A percentile compares a stretch with the other conserved stretches of the same genome.
Conservation (phyloP, 2,113 vertebrate species). For the Neofelis nebulosa region DNA sequence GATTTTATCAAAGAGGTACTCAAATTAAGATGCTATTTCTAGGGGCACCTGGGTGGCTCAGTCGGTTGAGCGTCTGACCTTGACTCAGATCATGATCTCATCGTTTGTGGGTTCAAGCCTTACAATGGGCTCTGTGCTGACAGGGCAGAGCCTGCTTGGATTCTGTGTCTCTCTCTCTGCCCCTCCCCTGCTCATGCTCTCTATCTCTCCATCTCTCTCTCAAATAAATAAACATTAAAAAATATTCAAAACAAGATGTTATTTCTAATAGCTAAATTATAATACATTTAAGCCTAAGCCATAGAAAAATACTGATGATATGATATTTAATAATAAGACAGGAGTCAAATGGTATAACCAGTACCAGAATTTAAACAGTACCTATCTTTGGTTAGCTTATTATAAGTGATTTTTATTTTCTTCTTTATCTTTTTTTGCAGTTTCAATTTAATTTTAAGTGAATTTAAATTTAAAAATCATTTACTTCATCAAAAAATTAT, state of each 20-base stretch:
- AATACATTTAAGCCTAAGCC: background rate
- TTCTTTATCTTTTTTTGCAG: constrained; percentile 17
- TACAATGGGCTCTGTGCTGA: too few relatives aligned
- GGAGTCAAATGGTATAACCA: background rate
- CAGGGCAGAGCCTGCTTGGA: too few relatives aligned
- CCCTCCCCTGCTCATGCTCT: too few relatives aligned
- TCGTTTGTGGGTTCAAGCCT: too few relatives aligned
- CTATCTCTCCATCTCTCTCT: too few relatives aligned
- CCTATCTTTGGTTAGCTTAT: background rate
- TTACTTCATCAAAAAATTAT: background rate
- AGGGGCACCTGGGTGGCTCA: too few relatives aligned
- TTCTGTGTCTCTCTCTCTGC: too few relatives aligned
- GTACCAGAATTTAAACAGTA: background rate
- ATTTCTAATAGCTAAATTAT: constrained; percentile 32
- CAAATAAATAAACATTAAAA: too few relatives aligned
- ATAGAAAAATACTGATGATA: background rate
- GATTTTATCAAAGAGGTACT: background rate
- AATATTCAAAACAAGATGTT: background rate
- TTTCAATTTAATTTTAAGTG: background rate
- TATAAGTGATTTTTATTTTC: background rate
- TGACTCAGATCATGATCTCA: too few relatives aligned
- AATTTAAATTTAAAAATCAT: background rate
- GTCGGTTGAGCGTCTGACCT: too few relatives aligned
- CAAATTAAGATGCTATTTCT: background rate
- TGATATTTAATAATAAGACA: constrained; percentile 5